Base-by-base conservation (phyloP, 2,888 invertebrate genomes). In the Latrodectus elegans region DNA sequence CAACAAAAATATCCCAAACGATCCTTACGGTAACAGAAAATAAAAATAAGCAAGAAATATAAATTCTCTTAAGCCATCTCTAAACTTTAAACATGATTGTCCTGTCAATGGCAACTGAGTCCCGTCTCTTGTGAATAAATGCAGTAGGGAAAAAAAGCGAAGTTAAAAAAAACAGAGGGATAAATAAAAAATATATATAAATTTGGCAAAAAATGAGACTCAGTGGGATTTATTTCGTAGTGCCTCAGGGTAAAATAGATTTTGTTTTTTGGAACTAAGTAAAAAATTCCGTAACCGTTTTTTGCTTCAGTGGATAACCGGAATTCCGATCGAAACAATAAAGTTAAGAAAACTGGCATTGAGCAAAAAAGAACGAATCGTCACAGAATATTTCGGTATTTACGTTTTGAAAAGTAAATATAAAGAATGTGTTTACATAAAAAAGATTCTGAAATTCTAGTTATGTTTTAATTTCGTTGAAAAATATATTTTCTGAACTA, bases 81-180 rank as follows among this genome's bases (percentile, higher is more conserved):
- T 38, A 73, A 81, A 81, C 73, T 81, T 81, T 81, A 74, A 74
- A 74, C 81, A 81, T 38, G 67, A 81, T 74, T 74, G 81, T 74
- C 81, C 73, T 51, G 81, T 53, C 74, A 81, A 55, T 81, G 81
- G 67, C 81, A 81, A 74, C 74, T 73, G 72, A 81, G 67, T 52
- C 53, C 22, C 38, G 73, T 51, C 51, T 81, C 52, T 67, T 22
- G 10, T 9, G 81, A 67, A 74, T 73, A 74, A 81, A 81, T 74
- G 55, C 74, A 64, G 64, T 4, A 38, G 38, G 17, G 17, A 73
- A n/a, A 15, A 53, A 53, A 53, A 53, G 53, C 60, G 72, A 71
- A 80, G 15, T 8, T 26, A 55, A 81, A 64, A 79, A 60, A 79
- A 79, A 78, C 26, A 22, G 53, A 49, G 26, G 38, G 38, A 38